Percentiles rank a stretch among this genome's conserved stretches.
Evolutionary conservation across 2,113 vertebrate species (phyloP).

Genomic region (Plectropomus leopardus): DNA sequence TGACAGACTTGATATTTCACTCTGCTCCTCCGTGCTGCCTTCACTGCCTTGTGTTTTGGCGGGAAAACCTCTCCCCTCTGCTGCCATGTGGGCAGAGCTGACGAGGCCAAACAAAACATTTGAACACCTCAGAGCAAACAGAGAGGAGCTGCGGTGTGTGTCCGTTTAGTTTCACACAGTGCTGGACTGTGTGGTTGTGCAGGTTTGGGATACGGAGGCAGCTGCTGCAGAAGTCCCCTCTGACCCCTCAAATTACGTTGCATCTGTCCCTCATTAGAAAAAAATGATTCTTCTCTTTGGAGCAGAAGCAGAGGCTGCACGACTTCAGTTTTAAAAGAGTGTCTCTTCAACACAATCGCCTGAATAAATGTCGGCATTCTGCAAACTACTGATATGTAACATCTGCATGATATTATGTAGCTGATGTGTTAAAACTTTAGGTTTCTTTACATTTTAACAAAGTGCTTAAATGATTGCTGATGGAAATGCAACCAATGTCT

Average conservation of each 20-base stretch:
- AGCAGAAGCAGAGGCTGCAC: not conserved
- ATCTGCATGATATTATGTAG: too few species aligned
- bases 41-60: constrained; percentile 27
- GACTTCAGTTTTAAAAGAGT: not conserved
- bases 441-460: too few species aligned
- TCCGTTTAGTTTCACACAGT: constrained; percentile 21
- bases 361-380: too few species aligned
- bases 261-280: not conserved
- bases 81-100: constrained; percentile 32
- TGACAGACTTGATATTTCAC: rapidly evolving
- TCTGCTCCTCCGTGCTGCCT: not conserved
- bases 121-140: constrained; percentile 52
- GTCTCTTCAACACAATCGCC: not conserved
- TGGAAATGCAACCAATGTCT: too few species aligned
- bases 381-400: too few species aligned
- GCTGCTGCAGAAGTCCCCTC: not conserved
- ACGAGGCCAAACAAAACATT: constrained; percentile 76
- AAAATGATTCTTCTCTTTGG: not conserved
- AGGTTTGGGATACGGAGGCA: not conserved
- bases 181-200: constrained; percentile 8
- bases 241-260: constrained; percentile 14
- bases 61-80: constrained; percentile 19
- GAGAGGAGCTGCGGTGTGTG: constrained; percentile 1
- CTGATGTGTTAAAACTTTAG: too few species aligned
- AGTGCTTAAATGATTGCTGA: too few species aligned